Base-by-base conservation (phyloP, 2,888 invertebrate genomes). In the Melieria crassipennis region DNA sequence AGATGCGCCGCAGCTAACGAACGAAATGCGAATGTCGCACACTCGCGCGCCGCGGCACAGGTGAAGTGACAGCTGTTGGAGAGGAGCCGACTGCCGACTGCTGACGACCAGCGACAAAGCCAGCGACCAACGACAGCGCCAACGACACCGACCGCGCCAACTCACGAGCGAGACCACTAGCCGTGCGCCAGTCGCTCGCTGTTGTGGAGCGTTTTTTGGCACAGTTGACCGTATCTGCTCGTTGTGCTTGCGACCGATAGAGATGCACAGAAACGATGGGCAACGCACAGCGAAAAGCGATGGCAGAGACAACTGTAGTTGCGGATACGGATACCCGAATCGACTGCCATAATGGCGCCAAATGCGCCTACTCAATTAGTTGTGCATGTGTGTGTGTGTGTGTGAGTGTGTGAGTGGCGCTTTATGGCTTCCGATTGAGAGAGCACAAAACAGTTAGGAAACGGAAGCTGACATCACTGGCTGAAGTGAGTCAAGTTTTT, bases 11-110 rank as follows among this genome's bases (percentile, higher is more conserved):
- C 63, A 77, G 77, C 76, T 76, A 76, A 77, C 76, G 79, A 81
- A 78, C 77, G 75, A 78, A 77, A 76, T 76, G 78, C 79, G 82
- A 82, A 79, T 81, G 80, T 61, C 68, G 61, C 50, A 57, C 58
- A 60, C 42, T 60, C 48, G 66, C 66, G 47, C 48, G 43, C 48
- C 47, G 66, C 58, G 48, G 55, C 55, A 56, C 13, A 13, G 50
- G 10, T 6, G 13, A 46, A 10, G 48, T 57, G 58, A 60, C 58
- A 60, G 58, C 11, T 57, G 55, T 66, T 42, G 66, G 30, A 30
- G 47, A 48, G 16, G 56, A 47, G 58, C 7, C 57, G 65, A 3
- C 50, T 16, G 42, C 13, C n/a, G 46, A 57, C 60, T 16, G 64
- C 43, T 48, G 52, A 52, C 48, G 11, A 50, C 30, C 48, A 56